A percentile compares a stretch with the other conserved stretches of the same genome.
Conservation (phyloP, 2,113 vertebrate genomes). For the Suncus etruscus region DNA sequence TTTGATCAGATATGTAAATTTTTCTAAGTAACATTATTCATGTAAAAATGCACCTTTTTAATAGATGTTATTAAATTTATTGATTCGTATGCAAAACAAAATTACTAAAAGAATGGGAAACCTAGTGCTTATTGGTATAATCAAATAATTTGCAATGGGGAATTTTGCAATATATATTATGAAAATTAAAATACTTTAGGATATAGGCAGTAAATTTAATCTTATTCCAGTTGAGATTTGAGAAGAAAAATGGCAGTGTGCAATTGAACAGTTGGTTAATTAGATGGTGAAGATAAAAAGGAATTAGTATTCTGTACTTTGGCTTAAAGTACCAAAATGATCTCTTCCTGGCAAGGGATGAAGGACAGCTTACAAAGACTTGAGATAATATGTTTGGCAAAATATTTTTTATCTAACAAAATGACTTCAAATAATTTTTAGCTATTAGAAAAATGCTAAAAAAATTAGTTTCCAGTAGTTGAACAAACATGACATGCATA, state of each 20-base stretch:
- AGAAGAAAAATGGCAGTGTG: neutral
- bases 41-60: too few relatives aligned
- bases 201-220: neutral
- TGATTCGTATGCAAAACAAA: too few relatives aligned
- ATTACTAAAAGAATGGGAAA: too few relatives aligned
- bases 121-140: neutral
- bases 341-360: conserved; percentile 22
- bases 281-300: conserved; percentile 34
- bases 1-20: too few relatives aligned
- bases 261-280: conserved; percentile 45
- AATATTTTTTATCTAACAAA: neutral
- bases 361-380: neutral
- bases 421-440: neutral
- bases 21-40: too few relatives aligned
- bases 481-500: too few relatives aligned
- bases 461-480: too few relatives aligned
- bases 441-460: neutral
- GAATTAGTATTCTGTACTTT: conserved; percentile 6
- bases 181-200: neutral
- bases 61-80: too few relatives aligned
- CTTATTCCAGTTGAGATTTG: neutral
- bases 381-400: conserved; percentile 20
- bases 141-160: neutral
- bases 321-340: conserved; percentile 9
- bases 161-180: neutral